Percentiles rank a stretch among this genome's conserved stretches.
phyloP scores from a whole-genome alignment of 2,888 invertebrate species.

The Pterobdella sp. region DNA sequence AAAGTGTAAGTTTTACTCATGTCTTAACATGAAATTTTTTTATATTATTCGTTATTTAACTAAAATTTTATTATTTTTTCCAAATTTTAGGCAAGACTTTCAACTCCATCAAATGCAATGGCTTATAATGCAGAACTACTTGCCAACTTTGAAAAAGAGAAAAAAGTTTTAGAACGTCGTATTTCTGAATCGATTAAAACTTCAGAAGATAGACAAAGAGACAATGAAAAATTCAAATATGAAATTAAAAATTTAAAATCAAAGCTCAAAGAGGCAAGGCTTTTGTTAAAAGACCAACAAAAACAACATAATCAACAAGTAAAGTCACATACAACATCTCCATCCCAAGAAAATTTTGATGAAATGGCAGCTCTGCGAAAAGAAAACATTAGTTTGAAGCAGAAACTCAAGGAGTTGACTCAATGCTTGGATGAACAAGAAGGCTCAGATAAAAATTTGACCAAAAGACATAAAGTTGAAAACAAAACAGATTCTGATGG shows the following conservation, averaged over 20 bases:
- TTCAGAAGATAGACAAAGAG: conserved; percentile 51
- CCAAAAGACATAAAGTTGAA: conserved; percentile 39
- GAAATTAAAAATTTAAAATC: conserved; percentile 51
- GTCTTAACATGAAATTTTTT: not conserved
- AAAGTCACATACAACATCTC: not conserved
- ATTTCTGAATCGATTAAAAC: conserved; percentile 52
- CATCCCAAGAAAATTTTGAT: conserved; percentile 14
- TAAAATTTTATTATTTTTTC: not conserved
- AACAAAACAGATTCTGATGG: conserved; percentile 18
- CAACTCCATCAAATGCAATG: conserved; percentile 48
- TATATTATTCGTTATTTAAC: not conserved
- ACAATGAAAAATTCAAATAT: conserved; percentile 53
- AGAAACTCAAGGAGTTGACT: conserved; percentile 49
- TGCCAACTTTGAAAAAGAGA: conserved; percentile 52
- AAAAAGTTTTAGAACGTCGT: conserved; percentile 49
- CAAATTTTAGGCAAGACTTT: conserved; percentile 36
- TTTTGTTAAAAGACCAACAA: conserved; percentile 25
- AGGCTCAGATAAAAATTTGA: conserved; percentile 51
- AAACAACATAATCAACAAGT: conserved; percentile 9
- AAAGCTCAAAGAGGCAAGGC: conserved; percentile 34
- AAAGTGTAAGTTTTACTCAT: not conserved
- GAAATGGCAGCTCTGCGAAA: conserved; percentile 39
- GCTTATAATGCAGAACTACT: conserved; percentile 50
- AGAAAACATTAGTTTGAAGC: conserved; percentile 49
- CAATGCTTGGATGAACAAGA: conserved; percentile 48